These are phyloP conservation scores for Polymixis lichenea DNA, from an alignment of 2,888 invertebrate species.

Conservation along the genomic window DNA sequence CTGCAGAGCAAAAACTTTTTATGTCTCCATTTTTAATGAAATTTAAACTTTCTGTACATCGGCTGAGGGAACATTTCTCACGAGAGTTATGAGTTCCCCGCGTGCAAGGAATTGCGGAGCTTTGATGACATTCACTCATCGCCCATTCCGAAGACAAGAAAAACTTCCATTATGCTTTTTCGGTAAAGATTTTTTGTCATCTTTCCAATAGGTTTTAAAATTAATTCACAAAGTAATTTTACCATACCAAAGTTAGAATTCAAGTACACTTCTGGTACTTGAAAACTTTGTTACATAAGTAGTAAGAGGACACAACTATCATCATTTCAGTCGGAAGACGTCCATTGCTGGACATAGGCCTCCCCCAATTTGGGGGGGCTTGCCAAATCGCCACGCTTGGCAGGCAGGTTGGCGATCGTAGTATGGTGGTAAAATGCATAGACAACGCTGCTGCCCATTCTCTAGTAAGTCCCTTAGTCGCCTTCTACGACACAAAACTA, in stretches of 20 bases:
- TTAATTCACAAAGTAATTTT: neutral
- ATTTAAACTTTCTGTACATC: slow-evolving; percentile 56
- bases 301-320: neutral
- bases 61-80: slow-evolving; percentile 34
- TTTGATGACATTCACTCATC: slow-evolving; percentile 37
- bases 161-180: slow-evolving; percentile 7
- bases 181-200: neutral
- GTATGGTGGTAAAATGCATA: too few relatives aligned
- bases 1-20: slow-evolving; percentile 55
- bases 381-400: too few relatives aligned
- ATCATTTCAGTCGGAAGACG: too few relatives aligned
- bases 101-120: slow-evolving; percentile 49
- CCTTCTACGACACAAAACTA: too few relatives aligned
- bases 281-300: too few relatives aligned
- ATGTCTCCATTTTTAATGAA: slow-evolving; percentile 56
- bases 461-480: too few relatives aligned
- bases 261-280: neutral
- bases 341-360: too few relatives aligned
- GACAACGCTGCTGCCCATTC: too few relatives aligned
- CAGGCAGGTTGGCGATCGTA: too few relatives aligned
- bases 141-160: slow-evolving; percentile 21
- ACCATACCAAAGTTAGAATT: neutral
- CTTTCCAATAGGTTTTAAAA: neutral
- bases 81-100: slow-evolving; percentile 39
- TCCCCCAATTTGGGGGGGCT: too few relatives aligned